Evolutionary conservation across 2,797 vertebrate species (phyloP), one percentile per base, ranked within the genome.

Genomic region (Syngnathus rostellatus): DNA sequence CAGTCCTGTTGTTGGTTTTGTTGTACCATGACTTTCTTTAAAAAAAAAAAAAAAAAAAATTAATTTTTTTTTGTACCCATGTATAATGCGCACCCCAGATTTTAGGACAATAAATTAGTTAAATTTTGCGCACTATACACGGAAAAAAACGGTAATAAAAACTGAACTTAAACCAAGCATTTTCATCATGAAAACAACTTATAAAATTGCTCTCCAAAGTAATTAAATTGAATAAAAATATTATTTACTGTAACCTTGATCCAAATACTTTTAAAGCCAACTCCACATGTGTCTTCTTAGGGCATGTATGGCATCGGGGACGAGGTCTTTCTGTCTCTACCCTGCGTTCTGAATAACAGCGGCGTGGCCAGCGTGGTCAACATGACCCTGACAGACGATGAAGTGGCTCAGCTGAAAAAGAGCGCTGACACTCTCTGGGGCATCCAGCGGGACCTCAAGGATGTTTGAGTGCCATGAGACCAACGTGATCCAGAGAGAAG

Each of bases 381-480:
- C 81, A 94, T 95, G 90, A 98, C 93, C 58, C 93, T 99, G 82
- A 96, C 90, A 0, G 92, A 94, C 0, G 88, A 48, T 0, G 96
- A 99, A 69, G 93, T 96, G 43, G 64, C 77, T 39, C 94, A 98
- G 77, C 89, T 98, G 79, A 94, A 77, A 90, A 93, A 92, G 74
- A 98, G 96, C 0, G 96, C 93, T 0, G 92, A 94, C n/a, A 98
- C 95, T 0, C 81, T 98, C 78, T 99, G 95, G 96, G 84, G 74
- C 51, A 96, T 97, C 88, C 96, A 99, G 89, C 97, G 94, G 75
- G 96, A 97, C 78, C 87, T 99, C 3, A 94, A 94, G 77, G 94
- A 99, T 72, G 79, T 98, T 76, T 98, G 89, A 92, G 16, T 5
- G 11, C 46, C 16, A 16, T 16, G 5, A 69, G 57, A 38, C 40